These are phyloP conservation scores for Salvelinus sp. DNA, from an alignment of 2,113 vertebrate species.

Conservation along the genomic window DNA sequence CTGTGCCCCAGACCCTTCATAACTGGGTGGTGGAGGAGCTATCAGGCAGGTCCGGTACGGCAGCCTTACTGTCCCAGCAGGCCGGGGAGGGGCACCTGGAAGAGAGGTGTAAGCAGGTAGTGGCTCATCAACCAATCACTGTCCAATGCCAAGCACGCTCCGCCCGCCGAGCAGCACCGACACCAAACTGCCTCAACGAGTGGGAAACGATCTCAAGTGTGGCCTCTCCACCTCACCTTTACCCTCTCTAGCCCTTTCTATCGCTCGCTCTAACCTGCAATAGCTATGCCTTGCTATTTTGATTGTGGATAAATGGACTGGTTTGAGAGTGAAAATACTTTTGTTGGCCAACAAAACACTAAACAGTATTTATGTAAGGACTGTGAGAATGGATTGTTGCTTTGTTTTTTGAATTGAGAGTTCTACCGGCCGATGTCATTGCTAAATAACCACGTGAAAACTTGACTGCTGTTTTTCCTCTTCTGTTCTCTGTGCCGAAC, in stretches of 20 bases:
- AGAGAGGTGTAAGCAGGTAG: conserved; percentile 98
- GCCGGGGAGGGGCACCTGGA: conserved; percentile 86
- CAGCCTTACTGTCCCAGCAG: conserved; percentile 77
- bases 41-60: conserved; percentile 81
- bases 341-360: neutral
- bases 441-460: conserved; percentile 1
- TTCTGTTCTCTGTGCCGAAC: conserved; percentile 49
- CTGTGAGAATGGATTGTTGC: conserved; percentile 23
- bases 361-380: neutral
- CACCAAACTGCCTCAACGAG: conserved; percentile 72
- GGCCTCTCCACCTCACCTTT: conserved; percentile 45
- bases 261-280: conserved; percentile 35
- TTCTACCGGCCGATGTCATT: neutral
- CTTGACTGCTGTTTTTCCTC: conserved; percentile 32
- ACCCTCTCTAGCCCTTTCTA: conserved; percentile 13
- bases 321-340: neutral
- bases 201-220: conserved; percentile 10
- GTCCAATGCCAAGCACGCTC: conserved; percentile 51
- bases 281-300: conserved; percentile 36
- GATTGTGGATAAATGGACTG: conserved; percentile 26
- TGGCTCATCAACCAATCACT: conserved; percentile 51
- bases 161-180: conserved; percentile 42
- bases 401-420: conserved; percentile 17
- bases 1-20: conserved; percentile 84
- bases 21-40: conserved; percentile 91